A percentile compares a stretch with the other conserved stretches of the same genome.
Evolutionary conservation across 2,797 vertebrate genomes (phyloP).

Genomic region (Acanthiza pusilla): DNA sequence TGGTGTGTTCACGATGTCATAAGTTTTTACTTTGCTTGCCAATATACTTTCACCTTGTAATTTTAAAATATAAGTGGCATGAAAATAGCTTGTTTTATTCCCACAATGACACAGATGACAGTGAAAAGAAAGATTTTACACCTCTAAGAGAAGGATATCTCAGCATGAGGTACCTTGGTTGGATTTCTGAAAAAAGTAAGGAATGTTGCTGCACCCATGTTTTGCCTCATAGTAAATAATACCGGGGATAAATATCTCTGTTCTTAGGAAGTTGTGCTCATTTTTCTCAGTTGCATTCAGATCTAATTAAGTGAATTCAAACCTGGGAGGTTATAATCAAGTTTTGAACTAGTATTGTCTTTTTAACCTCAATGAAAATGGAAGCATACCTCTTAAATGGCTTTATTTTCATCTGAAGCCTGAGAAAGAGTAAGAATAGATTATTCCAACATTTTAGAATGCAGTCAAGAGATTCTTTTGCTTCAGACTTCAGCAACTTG

Average conservation of each 20-base stretch:
- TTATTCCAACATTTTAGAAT: neutral
- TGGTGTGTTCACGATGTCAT: accelerated
- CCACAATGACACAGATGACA: neutral
- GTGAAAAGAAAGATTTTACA: neutral
- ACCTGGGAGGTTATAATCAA: neutral
- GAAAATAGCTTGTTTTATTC: neutral
- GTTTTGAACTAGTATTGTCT: neutral
- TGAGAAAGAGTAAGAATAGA: neutral
- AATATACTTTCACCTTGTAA: neutral
- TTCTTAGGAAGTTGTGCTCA: neutral
- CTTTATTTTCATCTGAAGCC: neutral
- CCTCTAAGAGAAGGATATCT: neutral
- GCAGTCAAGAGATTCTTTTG: neutral
- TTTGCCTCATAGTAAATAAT: neutral
- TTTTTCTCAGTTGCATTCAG: neutral
- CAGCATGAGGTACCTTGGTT: neutral
- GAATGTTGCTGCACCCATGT: neutral
- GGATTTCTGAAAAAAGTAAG: neutral
- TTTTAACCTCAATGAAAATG: neutral
- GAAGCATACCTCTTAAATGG: neutral
- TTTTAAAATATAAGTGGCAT: neutral
- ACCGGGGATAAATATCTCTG: neutral
- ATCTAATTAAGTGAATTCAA: neutral
- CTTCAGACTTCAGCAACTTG: neutral
- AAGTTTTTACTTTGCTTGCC: neutral